phyloP scores from a whole-genome alignment of 2,113 vertebrate species.

The Seriola dumerili region DNA sequence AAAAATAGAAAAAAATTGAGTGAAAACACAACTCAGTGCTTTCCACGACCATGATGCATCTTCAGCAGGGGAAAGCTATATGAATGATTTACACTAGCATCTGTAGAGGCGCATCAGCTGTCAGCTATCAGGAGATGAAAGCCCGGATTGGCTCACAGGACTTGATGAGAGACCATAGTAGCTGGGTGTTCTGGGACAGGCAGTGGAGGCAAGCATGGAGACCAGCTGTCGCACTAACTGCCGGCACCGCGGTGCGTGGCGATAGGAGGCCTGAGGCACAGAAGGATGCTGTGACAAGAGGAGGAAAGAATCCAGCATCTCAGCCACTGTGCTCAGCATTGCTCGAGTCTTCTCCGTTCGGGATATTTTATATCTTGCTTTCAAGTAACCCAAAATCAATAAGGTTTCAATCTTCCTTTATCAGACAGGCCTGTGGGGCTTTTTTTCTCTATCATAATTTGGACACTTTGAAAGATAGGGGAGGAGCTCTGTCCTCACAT shows the following conservation, averaged over 20 bases:
- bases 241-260: conserved; percentile 62
- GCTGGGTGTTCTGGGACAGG: conserved; percentile 63
- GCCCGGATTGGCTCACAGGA: conserved; percentile 69
- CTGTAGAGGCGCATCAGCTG: conserved; percentile 74
- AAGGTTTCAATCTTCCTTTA: conserved; percentile 59
- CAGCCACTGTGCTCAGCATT: conserved; percentile 40
- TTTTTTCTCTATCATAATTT: conserved; percentile 51
- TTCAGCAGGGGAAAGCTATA: conserved; percentile 65
- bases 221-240: conserved; percentile 79
- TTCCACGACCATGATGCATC: conserved; percentile 56
- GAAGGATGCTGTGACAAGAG: conserved; percentile 65
- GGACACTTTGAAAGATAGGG: conserved; percentile 55
- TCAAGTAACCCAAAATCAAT: conserved; percentile 59
- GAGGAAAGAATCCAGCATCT: conserved; percentile 58
- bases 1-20: not conserved
- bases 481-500: conserved; percentile 43
- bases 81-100: conserved; percentile 83
- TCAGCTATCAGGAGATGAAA: conserved; percentile 82
- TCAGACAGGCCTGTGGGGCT: conserved; percentile 18
- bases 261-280: conserved; percentile 53
- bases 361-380: conserved; percentile 61
- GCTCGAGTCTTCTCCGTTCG: conserved; percentile 25
- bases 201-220: conserved; percentile 62
- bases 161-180: conserved; percentile 61
- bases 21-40: conserved; percentile 41